A percentile compares a stretch with the other conserved stretches of the same genome.
phyloP scores from a whole-genome alignment of 2,888 invertebrate species.

The Cepaea hortensis region DNA sequence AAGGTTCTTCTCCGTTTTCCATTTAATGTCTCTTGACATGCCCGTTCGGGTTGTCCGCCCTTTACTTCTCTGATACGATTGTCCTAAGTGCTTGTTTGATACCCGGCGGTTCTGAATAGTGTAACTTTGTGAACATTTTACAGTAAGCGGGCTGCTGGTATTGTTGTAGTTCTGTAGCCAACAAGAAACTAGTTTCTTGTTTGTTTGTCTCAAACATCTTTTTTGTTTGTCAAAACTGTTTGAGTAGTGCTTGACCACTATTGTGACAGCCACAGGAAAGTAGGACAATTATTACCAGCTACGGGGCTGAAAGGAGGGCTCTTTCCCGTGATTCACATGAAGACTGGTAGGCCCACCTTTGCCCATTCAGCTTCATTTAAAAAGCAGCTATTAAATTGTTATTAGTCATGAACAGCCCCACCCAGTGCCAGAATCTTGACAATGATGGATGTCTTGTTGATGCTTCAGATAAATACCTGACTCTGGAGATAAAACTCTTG shows the following conservation, averaged over 20 bases:
- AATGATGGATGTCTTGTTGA: background rate
- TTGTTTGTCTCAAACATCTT: constrained; percentile 35
- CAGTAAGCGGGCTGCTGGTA: background rate
- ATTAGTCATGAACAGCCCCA: constrained; percentile 17
- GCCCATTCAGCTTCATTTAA: constrained; percentile 10
- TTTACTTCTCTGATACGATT: background rate
- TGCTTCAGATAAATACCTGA: constrained; percentile 1
- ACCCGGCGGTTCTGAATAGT: too few species aligned
- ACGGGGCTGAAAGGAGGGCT: background rate
- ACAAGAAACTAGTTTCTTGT: background rate
- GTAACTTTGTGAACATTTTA: too few species aligned
- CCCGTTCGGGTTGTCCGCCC: background rate
- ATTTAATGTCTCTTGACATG: background rate
- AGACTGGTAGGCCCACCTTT: background rate
- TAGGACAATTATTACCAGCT: constrained; percentile 1
- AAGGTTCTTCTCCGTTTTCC: background rate
- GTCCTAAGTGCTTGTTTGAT: too few species aligned
- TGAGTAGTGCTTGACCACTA: background rate
- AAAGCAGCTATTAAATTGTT: constrained; percentile 19
- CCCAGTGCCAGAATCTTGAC: constrained; percentile 5
- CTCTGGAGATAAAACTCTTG: background rate
- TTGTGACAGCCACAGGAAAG: background rate
- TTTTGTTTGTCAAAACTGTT: constrained; percentile 30
- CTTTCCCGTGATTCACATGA: constrained; percentile 1
- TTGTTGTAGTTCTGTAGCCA: constrained; percentile 16